These are phyloP conservation scores for Erpobdella octoculata DNA, from an alignment of 2,888 invertebrate species.

Conservation along the genomic window DNA sequence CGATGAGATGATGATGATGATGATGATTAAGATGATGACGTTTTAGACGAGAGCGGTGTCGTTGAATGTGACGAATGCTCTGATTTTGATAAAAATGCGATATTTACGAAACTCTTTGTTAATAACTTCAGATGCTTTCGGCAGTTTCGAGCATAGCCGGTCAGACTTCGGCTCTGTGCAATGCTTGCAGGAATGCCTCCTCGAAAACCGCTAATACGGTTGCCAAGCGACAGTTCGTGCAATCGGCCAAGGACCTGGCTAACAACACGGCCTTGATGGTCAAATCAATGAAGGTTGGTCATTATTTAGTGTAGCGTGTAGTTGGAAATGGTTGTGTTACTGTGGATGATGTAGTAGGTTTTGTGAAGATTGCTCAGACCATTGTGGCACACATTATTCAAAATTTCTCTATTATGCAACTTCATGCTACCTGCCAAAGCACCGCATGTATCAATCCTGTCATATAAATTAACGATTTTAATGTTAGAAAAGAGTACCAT, in stretches of 20 bases:
- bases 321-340: neutral
- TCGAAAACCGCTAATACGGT: conserved; percentile 80
- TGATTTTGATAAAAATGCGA: too few species aligned
- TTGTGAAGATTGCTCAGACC: neutral
- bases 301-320: too few species aligned
- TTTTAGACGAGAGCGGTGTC: too few species aligned
- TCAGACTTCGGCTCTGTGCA: conserved; percentile 88
- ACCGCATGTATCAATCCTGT: too few species aligned
- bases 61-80: too few species aligned
- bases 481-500: too few species aligned
- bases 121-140: conserved; percentile 62
- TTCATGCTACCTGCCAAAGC: too few species aligned
- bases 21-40: too few species aligned
- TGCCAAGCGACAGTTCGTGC: conserved; percentile 90
- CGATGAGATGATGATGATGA: too few species aligned
- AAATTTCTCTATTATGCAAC: neutral
- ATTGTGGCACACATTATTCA: neutral
- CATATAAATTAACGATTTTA: too few species aligned
- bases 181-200: conserved; percentile 85
- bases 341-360: too few species aligned
- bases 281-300: conserved; percentile 83
- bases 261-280: conserved; percentile 88
- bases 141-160: conserved; percentile 90
- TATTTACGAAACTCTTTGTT: too few species aligned
- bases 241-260: conserved; percentile 93